phyloP scores from a whole-genome alignment of 2,888 invertebrate species.

The Macaria liturata region DNA sequence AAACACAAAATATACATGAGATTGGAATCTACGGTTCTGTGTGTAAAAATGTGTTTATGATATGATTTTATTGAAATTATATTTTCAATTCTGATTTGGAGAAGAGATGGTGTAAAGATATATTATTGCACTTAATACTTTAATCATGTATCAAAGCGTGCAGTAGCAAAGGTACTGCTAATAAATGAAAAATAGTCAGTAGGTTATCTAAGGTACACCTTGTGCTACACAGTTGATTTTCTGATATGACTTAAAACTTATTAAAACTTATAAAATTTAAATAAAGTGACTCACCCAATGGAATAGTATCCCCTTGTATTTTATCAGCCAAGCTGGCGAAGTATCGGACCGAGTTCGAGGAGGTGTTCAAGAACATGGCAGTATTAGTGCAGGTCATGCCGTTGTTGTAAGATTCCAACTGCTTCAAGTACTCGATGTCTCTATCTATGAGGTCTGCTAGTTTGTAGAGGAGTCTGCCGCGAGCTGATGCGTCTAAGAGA shows the following conservation, averaged over 20 bases:
- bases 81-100: no score
- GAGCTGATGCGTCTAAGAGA: slow-evolving; percentile 90
- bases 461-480: slow-evolving; percentile 87
- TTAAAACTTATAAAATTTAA: slow-evolving; percentile 29
- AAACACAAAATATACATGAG: slow-evolving; percentile 74
- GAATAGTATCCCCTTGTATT: slow-evolving; percentile 85
- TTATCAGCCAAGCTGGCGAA: slow-evolving; percentile 95
- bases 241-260: no score
- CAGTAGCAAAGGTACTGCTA: no score
- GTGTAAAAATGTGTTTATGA: no score
- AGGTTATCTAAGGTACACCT: no score
- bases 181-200: no score
- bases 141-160: no score
- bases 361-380: slow-evolving; percentile 77
- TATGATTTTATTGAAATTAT: no score
- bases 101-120: no score
- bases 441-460: slow-evolving; percentile 92
- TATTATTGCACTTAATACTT: no score
- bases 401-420: slow-evolving; percentile 95
- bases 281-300: slow-evolving; percentile 87
- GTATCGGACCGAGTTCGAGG: slow-evolving; percentile 85
- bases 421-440: slow-evolving; percentile 88
- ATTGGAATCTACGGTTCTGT: no score
- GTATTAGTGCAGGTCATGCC: slow-evolving; percentile 90
- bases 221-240: no score